Percentiles rank a stretch among this genome's conserved stretches.
Evolutionary conservation across 1,140 invertebrate species (phyloP).

Genomic region (Lithobius niger): DNA sequence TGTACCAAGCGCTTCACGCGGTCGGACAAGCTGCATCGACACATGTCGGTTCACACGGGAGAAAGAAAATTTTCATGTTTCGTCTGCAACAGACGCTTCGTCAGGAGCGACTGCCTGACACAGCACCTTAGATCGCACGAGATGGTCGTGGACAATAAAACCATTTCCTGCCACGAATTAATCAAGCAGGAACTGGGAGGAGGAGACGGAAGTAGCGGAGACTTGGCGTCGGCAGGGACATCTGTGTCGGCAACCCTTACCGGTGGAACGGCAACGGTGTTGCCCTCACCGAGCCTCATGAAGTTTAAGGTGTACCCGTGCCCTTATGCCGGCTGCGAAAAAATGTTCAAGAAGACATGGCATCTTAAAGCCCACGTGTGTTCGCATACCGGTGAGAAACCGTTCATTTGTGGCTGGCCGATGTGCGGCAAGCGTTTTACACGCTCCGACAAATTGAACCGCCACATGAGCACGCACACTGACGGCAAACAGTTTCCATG

Average conservation of each 20-base stretch:
- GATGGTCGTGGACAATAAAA: no score
- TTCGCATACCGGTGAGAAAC: no score
- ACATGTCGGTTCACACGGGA: conserved; percentile 89
- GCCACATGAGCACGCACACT: conserved; percentile 91
- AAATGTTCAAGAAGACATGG: conserved; percentile 55
- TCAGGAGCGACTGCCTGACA: conserved; percentile 86
- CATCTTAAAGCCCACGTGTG: conserved; percentile 55
- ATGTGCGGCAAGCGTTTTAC: background rate
- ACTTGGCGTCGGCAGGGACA: no score
- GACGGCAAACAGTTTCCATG: conserved; percentile 90
- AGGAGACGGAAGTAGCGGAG: no score
- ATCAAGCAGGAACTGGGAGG: no score
- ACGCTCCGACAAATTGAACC: conserved; percentile 34
- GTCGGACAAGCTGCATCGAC: conserved; percentile 45
- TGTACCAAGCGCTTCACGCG: background rate
- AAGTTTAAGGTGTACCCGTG: no score
- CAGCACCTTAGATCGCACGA: conserved; percentile 86
- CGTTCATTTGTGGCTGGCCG: conserved; percentile 43
- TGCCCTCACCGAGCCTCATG: no score
- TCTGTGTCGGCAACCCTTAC: no score
- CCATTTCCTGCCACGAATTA: no score
- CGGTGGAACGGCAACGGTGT: no score
- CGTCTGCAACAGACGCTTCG: conserved; percentile 87
- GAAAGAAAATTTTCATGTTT: conserved; percentile 90
- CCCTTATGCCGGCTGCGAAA: no score